Evolutionary conservation across 1,140 invertebrate genomes (phyloP), one percentile per base, ranked within the genome.

Genomic region (Drosophila elegans): DNA sequence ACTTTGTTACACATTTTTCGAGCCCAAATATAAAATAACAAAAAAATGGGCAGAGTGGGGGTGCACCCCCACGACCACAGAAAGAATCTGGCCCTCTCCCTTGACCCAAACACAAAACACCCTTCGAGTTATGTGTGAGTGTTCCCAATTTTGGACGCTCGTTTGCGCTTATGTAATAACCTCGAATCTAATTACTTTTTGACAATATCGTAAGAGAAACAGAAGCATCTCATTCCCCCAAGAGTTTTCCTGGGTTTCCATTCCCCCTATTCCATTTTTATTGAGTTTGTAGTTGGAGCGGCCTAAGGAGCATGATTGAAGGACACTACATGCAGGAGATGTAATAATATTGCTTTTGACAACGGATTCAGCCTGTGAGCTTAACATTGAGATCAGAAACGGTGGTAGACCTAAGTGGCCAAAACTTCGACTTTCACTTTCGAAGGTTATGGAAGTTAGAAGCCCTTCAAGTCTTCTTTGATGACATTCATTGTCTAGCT

Each of bases 181-280:
- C 74, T 90, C 57, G 80, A 89, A 89, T 89, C 85, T 89, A 89
- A 89, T 89, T 89, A 89, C 84, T 84, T 89, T 81, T 86, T 76
- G 75, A 88, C 75, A 81, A 88, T 75, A 78, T 85, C 82, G 48
- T 36, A 16, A 72, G 69, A 44, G 38, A 60, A 57, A 48, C 44
- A 34, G 41, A 25, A 34, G 51, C 56, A 38, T 25, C 45, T 41
- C 29, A 36, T 59, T n/a, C 60, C 34, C 16, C 11, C 36, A 52
- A 46, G 32, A 36, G 32, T 16, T 7, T 12, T 32, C 36, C 55
- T 9, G 44, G 73, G 64, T 45, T 71, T 62, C 60, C 64, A 60
- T 45, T 71, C 59, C 60, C 64, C 54, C 56, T 62, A 46, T 77
- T 21, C 44, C 42, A 44, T 48, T 52, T 16, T 59, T 55, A 59